These are phyloP conservation scores for Celastrina argiolus DNA, from an alignment of 2,888 invertebrate genomes.

Conservation along the genomic window DNA sequence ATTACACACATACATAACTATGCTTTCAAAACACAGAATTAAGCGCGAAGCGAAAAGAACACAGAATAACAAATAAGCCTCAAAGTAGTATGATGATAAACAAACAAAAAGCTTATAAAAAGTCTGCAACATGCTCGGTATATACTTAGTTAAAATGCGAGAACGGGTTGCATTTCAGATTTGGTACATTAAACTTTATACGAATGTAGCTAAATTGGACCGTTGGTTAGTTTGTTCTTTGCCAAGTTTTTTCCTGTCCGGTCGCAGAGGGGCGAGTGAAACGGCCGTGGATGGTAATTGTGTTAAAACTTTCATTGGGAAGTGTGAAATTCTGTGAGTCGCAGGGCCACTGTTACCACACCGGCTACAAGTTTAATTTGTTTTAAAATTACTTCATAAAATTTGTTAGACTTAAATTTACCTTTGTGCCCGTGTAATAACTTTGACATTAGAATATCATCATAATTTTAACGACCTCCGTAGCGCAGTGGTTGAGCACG, in stretches of 20 bases:
- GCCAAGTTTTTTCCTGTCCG: slow-evolving; percentile 73
- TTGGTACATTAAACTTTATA: slow-evolving; percentile 74
- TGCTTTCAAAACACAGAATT: background rate
- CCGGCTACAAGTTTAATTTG: slow-evolving; percentile 66
- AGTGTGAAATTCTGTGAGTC: slow-evolving; percentile 69
- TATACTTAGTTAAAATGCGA: slow-evolving; percentile 57
- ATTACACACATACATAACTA: no score
- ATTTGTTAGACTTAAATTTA: background rate
- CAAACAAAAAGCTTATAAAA: slow-evolving; percentile 33
- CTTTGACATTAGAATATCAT: background rate
- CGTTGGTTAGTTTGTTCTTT: slow-evolving; percentile 74
- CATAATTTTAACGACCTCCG: background rate
- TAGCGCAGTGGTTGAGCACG: no score
- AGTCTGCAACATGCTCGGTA: slow-evolving; percentile 31
- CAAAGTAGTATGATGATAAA: slow-evolving; percentile 31
- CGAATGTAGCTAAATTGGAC: slow-evolving; percentile 71
- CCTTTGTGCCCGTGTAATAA: background rate
- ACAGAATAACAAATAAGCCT: slow-evolving; percentile 29
- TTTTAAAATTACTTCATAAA: slow-evolving; percentile 52
- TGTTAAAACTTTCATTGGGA: slow-evolving; percentile 75
- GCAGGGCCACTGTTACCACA: slow-evolving; percentile 52
- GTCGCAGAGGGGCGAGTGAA: slow-evolving; percentile 59
- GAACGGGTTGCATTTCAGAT: slow-evolving; percentile 64
- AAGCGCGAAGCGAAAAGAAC: background rate
- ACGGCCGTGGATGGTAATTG: slow-evolving; percentile 69